Evolutionary conservation across 2,888 invertebrate species (phyloP).

Genomic region (Lydus trimaculatus): DNA sequence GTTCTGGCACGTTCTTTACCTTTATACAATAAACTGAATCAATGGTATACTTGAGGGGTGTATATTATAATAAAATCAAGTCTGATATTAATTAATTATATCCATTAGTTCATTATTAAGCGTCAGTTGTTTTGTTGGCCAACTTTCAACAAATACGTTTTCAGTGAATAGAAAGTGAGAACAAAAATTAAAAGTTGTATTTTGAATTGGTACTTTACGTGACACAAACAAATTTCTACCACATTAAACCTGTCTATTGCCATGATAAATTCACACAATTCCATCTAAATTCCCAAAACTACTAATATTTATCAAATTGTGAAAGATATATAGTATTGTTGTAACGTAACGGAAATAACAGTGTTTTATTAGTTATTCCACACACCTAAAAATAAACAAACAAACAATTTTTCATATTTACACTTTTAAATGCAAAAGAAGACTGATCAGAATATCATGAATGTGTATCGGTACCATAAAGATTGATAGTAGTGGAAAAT

Average conservation of each 20-base stretch:
- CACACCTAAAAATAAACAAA: neutral
- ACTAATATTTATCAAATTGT: neutral
- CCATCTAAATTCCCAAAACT: neutral
- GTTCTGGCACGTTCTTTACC: constrained; percentile 30
- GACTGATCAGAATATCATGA: neutral
- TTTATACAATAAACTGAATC: constrained; percentile 27
- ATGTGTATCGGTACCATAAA: neutral
- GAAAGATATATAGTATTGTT: neutral
- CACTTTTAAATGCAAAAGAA: neutral
- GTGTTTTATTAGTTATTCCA: neutral
- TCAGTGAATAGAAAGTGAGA: neutral
- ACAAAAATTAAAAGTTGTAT: neutral
- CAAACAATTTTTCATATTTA: neutral
- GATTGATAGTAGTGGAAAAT: constrained; percentile 10
- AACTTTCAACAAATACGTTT: constrained; percentile 6
- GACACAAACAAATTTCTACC: neutral
- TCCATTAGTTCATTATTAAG: constrained; percentile 17
- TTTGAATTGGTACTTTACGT: neutral
- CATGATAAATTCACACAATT: neutral
- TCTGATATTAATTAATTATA: constrained; percentile 27
- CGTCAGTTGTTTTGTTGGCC: constrained; percentile 8
- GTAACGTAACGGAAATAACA: neutral
- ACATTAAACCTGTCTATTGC: constrained; percentile 1
- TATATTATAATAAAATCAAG: constrained; percentile 25
- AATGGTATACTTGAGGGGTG: constrained; percentile 12